Conservation (phyloP, 2,113 vertebrate genomes). For the Hippolais icterina region DNA sequence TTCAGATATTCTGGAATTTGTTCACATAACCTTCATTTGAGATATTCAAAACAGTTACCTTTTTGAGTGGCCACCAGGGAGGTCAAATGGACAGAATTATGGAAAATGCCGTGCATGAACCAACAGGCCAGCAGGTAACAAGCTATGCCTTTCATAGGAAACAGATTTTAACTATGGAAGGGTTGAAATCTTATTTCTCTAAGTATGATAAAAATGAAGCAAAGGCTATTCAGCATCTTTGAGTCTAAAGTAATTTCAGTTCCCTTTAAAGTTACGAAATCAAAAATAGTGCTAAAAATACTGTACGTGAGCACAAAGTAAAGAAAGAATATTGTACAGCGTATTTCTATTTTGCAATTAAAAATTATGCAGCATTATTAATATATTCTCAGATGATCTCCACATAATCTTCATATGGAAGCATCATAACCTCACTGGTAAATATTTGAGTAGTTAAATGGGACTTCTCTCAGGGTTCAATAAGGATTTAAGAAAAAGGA, state of each 20-base stretch:
- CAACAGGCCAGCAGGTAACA: background rate
- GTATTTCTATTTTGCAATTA: background rate
- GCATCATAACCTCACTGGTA: background rate
- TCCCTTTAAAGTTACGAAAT: background rate
- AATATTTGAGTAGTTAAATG: background rate
- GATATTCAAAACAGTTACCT: background rate
- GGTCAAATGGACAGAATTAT: background rate
- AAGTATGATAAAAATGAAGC: background rate
- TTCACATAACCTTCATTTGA: background rate
- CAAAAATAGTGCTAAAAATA: background rate
- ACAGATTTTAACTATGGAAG: background rate
- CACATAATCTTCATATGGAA: background rate
- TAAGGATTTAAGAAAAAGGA: background rate
- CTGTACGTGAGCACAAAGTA: background rate
- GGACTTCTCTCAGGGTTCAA: background rate
- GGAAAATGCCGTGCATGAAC: background rate
- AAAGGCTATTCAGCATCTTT: background rate
- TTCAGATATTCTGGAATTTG: background rate
- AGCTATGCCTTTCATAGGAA: background rate
- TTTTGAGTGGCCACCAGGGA: background rate
- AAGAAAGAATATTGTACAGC: background rate
- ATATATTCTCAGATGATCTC: background rate
- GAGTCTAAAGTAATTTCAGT: background rate
- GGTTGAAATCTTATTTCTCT: background rate
- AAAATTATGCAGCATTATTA: background rate